Conservation (phyloP, 2,113 vertebrate genomes). For the Oostethus manadensis region DNA sequence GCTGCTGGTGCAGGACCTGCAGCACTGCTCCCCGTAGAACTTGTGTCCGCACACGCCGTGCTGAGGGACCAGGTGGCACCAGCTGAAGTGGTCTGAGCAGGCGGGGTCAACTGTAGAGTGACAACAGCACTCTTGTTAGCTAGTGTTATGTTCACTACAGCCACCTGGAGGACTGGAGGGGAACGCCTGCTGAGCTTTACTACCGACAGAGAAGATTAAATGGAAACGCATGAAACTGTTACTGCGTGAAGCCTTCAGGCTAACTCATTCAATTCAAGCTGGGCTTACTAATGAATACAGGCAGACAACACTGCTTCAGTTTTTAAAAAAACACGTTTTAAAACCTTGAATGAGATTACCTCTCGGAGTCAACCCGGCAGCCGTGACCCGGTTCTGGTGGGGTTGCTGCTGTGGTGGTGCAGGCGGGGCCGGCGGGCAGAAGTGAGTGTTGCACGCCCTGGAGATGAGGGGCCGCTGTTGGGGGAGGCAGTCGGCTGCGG, state of each 20-base stretch:
- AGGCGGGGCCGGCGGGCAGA: constrained; percentile 79
- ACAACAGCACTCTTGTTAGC: background rate
- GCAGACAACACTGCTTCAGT: too few relatives aligned
- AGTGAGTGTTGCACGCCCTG: constrained; percentile 90
- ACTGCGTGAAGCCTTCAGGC: too few relatives aligned
- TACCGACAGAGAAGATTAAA: too few relatives aligned
- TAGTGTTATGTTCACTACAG: background rate
- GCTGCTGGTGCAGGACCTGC: constrained; percentile 86
- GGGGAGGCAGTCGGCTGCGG: constrained; percentile 75
- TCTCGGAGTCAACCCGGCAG: constrained; percentile 33
- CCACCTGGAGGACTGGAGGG: background rate
- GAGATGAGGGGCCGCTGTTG: constrained; percentile 83
- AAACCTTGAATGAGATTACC: constrained; percentile 29
- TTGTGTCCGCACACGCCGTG: constrained; percentile 94
- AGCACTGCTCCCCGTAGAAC: constrained; percentile 94
- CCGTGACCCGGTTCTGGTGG: constrained; percentile 27
- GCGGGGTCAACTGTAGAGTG: constrained; percentile 73
- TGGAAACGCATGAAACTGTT: too few relatives aligned
- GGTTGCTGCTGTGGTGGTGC: constrained; percentile 50
- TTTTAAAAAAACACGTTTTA: too few relatives aligned
- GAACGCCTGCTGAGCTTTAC: too few relatives aligned
- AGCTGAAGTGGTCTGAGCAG: constrained; percentile 86
- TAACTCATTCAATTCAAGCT: too few relatives aligned
- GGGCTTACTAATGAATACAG: too few relatives aligned
- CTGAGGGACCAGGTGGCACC: constrained; percentile 93